A percentile compares a stretch with the other conserved stretches of the same genome.
These are phyloP conservation scores for Phyllopteryx taeniolatus DNA, from an alignment of 2,113 vertebrate species.

Conservation along the genomic window DNA sequence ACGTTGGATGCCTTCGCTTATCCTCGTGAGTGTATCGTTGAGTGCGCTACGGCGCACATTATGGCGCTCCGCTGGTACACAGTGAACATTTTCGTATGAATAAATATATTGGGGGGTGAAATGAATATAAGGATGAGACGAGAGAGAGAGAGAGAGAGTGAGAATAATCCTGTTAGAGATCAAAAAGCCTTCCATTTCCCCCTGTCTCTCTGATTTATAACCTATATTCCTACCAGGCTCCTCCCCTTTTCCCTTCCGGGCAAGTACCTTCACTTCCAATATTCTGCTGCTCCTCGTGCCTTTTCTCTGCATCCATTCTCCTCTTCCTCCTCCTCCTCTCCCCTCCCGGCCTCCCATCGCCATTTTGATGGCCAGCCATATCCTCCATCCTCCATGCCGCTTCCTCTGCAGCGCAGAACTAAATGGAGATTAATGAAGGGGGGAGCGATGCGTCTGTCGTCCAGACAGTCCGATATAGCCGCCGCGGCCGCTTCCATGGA, in stretches of 20 bases:
- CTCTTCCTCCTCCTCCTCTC: constrained; percentile 6
- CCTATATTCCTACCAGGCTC: constrained; percentile 33
- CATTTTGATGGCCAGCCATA: constrained; percentile 58
- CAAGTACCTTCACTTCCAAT: constrained; percentile 29
- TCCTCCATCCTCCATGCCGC: constrained; percentile 49
- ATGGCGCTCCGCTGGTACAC: constrained; percentile 39
- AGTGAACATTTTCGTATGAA: constrained; percentile 62
- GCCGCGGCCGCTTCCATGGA: constrained; percentile 39
- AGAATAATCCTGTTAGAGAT: constrained; percentile 74
- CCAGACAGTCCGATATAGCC: constrained; percentile 55
- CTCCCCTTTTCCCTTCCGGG: constrained; percentile 9
- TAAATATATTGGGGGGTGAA: constrained; percentile 51
- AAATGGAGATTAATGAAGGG: constrained; percentile 74
- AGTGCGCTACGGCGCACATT: constrained; percentile 3
- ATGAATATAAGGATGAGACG: constrained; percentile 39
- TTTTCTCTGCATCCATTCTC: constrained; percentile 28
- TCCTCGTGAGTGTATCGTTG: constrained; percentile 11
- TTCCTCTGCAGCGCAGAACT: constrained; percentile 61
- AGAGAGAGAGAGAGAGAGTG: constrained; percentile 62
- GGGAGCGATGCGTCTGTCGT: constrained; percentile 67
- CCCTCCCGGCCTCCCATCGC: constrained; percentile 37
- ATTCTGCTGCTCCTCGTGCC: constrained; percentile 21
- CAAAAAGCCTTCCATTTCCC: constrained; percentile 60
- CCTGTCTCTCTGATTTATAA: constrained; percentile 50
- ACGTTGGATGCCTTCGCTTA: neutral